Evolutionary conservation across 2,797 vertebrate species (phyloP).

Genomic region (Mormyrus hasselquistii): DNA sequence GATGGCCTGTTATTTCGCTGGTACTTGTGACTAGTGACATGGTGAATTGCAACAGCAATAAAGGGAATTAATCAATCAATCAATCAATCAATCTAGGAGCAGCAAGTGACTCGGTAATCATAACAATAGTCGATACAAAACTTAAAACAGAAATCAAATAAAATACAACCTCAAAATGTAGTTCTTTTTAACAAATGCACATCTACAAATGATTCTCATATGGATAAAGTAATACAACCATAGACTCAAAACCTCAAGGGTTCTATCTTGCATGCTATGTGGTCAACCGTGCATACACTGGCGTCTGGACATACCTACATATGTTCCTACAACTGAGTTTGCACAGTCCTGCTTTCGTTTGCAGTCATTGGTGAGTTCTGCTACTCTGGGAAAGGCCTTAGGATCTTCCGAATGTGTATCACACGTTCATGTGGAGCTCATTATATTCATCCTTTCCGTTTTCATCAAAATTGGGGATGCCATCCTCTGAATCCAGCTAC

Average conservation of each 20-base stretch:
- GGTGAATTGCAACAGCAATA: no score
- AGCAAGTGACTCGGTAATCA: background rate
- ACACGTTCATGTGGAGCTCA: conserved; percentile 97
- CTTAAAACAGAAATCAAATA: background rate
- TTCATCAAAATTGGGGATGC: conserved; percentile 89
- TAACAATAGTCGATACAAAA: background rate
- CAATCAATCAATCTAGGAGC: background rate
- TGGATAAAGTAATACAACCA: background rate
- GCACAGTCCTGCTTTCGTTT: background rate
- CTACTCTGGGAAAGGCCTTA: conserved; percentile 14
- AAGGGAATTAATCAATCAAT: no score
- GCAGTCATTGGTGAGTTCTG: conserved; percentile 29
- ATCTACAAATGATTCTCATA: background rate
- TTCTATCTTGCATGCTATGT: background rate
- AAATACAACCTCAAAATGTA: background rate
- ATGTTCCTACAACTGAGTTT: conserved; percentile 2
- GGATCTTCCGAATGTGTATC: conserved; percentile 25
- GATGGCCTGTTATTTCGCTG: no score
- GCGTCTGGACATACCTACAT: background rate
- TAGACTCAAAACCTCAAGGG: background rate
- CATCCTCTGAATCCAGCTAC: conserved; percentile 89
- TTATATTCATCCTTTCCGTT: conserved; percentile 94
- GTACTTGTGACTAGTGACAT: no score
- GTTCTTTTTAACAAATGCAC: background rate
- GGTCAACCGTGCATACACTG: conserved; percentile 24